phyloP scores from a whole-genome alignment of 1,140 invertebrate species.

The Cylas formicarius region DNA sequence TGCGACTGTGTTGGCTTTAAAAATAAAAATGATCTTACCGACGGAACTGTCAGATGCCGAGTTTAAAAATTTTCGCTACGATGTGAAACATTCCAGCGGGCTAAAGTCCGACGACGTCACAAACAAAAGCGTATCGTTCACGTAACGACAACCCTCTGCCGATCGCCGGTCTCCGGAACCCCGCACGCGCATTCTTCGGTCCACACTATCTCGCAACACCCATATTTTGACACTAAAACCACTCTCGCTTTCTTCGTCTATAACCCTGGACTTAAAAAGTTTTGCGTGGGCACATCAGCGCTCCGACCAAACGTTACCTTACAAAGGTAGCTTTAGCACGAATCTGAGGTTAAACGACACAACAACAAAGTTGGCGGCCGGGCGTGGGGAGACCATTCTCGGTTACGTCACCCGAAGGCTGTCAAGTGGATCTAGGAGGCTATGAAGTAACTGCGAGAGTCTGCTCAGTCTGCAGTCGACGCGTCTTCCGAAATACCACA shows the following conservation, averaged over 20 bases:
- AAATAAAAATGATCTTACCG: too few species aligned
- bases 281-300: slow-evolving; percentile 10
- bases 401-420: slow-evolving; percentile 26
- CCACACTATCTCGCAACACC: slow-evolving; percentile 1
- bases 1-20: too few species aligned
- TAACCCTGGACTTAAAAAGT: slow-evolving; percentile 8
- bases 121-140: too few species aligned
- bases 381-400: slow-evolving; percentile 22
- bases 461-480: too few species aligned
- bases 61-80: too few species aligned
- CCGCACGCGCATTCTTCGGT: not conserved
- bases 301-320: slow-evolving; percentile 16
- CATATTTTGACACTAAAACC: slow-evolving; percentile 12
- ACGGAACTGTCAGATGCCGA: too few species aligned
- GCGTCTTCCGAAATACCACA: too few species aligned
- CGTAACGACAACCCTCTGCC: too few species aligned
- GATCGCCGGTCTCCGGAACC: too few species aligned
- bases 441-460: too few species aligned
- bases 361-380: slow-evolving; percentile 17
- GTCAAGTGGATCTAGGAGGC: slow-evolving; percentile 25
- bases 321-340: slow-evolving; percentile 18
- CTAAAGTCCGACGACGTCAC: too few species aligned
- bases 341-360: slow-evolving; percentile 21
- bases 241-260: slow-evolving; percentile 22
- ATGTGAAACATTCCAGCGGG: too few species aligned